These are phyloP conservation scores for Phorcus lineatus DNA, from an alignment of 2,888 invertebrate genomes.

Conservation along the genomic window DNA sequence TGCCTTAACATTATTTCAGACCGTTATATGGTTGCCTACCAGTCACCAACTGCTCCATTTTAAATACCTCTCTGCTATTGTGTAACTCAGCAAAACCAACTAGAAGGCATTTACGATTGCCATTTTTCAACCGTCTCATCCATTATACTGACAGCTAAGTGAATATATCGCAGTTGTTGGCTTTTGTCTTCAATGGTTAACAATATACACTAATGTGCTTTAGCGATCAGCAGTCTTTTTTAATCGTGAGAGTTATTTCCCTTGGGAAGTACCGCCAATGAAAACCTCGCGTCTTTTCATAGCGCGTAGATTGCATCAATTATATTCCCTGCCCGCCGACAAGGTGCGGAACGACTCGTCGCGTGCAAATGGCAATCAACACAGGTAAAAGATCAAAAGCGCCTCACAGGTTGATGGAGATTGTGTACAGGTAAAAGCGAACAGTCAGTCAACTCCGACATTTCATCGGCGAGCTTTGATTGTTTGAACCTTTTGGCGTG, in stretches of 20 bases:
- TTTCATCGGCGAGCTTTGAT: conserved; percentile 16
- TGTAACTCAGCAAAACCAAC: background rate
- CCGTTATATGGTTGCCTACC: no score
- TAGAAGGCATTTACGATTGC: background rate
- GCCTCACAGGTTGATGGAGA: background rate
- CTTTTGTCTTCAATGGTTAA: background rate
- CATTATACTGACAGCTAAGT: conserved; percentile 1
- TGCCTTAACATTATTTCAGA: no score
- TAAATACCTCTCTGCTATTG: no score
- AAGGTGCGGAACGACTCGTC: background rate
- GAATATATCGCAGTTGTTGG: background rate
- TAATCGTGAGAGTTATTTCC: conserved; percentile 10
- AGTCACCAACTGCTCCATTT: no score
- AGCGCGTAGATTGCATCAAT: conserved; percentile 13
- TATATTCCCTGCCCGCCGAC: conserved; percentile 4
- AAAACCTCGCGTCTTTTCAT: conserved; percentile 3
- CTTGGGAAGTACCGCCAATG: conserved; percentile 3
- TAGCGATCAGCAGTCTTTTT: background rate
- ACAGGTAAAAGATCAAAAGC: conserved; percentile 11
- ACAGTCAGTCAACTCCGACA: background rate
- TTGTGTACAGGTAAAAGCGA: background rate
- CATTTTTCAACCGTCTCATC: conserved; percentile 5
- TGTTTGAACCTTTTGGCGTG: background rate
- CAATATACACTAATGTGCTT: conserved; percentile 1
- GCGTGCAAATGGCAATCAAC: conserved; percentile 12